These are phyloP conservation scores for Metopolophium dirhodum DNA, from an alignment of 1,140 invertebrate species.

Conservation along the genomic window DNA sequence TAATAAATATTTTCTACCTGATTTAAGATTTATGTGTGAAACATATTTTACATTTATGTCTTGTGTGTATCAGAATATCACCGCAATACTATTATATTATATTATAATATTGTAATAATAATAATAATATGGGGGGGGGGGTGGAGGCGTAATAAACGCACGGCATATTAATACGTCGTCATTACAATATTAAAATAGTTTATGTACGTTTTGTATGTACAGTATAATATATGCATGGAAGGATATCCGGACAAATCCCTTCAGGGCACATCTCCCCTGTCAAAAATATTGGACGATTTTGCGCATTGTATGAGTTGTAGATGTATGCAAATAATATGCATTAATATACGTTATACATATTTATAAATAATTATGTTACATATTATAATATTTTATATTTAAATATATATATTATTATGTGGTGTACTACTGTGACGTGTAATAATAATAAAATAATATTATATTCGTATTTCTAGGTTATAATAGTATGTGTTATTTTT, in stretches of 20 bases:
- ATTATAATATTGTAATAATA: neutral
- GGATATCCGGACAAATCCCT: neutral
- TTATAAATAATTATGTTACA: neutral
- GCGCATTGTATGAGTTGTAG: neutral
- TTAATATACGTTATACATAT: neutral
- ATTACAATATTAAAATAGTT: neutral
- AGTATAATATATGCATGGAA: neutral
- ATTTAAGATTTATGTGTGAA: neutral
- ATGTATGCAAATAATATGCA: neutral
- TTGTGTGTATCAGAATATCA: neutral
- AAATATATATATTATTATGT: neutral
- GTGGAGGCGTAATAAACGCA: neutral
- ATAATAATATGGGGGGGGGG: neutral
- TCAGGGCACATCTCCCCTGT: neutral
- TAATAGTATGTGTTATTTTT: neutral
- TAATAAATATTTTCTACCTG: neutral
- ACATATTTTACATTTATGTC: neutral
- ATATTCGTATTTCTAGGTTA: neutral
- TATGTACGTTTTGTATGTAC: neutral
- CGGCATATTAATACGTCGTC: neutral
- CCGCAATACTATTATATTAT: neutral
- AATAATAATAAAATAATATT: slow-evolving; percentile 1
- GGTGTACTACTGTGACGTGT: neutral
- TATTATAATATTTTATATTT: neutral
- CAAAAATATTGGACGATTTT: neutral